These are phyloP conservation scores for Temnothorax ravouxi DNA, from an alignment of 2,888 invertebrate species.

Conservation along the genomic window DNA sequence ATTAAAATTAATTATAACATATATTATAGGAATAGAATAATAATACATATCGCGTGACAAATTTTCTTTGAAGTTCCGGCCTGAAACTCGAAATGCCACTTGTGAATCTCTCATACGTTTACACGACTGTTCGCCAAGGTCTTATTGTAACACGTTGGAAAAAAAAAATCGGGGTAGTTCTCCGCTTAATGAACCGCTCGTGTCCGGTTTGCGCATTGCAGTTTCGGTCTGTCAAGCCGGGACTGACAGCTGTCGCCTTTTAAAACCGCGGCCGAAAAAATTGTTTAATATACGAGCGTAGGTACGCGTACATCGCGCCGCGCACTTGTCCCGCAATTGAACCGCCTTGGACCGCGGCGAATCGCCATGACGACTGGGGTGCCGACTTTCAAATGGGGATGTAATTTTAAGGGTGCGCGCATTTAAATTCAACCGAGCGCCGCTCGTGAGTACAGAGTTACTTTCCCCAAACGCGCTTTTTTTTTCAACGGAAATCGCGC, in stretches of 20 bases:
- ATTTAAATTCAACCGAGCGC: slow-evolving; percentile 69
- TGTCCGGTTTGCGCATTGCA: slow-evolving; percentile 44
- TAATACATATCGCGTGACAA: not conserved
- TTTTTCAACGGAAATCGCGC: not conserved
- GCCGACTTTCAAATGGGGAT: slow-evolving; percentile 79
- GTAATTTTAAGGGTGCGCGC: slow-evolving; percentile 76
- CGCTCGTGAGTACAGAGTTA: not conserved
- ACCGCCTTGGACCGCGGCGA: slow-evolving; percentile 78
- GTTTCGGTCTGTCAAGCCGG: slow-evolving; percentile 83
- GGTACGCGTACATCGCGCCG: slow-evolving; percentile 63
- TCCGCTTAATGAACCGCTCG: slow-evolving; percentile 56
- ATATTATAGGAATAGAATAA: not conserved
- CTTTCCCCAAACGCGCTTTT: slow-evolving; percentile 44
- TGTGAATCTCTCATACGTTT: not conserved
- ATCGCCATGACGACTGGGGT: slow-evolving; percentile 81
- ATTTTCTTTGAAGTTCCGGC: not conserved
- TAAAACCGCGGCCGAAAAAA: slow-evolving; percentile 83
- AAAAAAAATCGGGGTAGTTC: slow-evolving; percentile 23
- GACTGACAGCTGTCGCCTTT: slow-evolving; percentile 84
- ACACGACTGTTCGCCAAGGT: not conserved
- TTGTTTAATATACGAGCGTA: slow-evolving; percentile 72
- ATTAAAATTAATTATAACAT: not conserved
- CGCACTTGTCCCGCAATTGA: slow-evolving; percentile 75
- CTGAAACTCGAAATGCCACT: not conserved
- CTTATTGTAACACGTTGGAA: slow-evolving; percentile 18